phyloP scores from a whole-genome alignment of 2,888 invertebrate species.

The Anoncus sp. region DNA sequence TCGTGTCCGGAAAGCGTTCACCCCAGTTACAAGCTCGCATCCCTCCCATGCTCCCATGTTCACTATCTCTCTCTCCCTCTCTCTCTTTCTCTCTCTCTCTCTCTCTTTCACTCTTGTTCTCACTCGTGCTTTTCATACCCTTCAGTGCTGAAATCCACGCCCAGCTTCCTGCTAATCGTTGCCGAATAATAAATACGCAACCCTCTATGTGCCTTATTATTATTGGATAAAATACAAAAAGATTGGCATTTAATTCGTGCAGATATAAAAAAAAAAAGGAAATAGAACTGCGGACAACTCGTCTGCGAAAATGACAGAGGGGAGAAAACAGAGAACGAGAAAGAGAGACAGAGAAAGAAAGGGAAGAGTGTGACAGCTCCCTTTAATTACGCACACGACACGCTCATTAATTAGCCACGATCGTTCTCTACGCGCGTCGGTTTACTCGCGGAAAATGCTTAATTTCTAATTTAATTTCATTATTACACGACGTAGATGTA shows the following conservation, averaged over 20 bases:
- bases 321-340: background rate
- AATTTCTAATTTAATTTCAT: slow-evolving; percentile 58
- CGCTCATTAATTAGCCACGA: slow-evolving; percentile 61
- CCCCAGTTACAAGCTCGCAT: slow-evolving; percentile 56
- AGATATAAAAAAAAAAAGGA: slow-evolving; percentile 10
- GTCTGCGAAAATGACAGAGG: slow-evolving; percentile 1
- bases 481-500: slow-evolving; percentile 50
- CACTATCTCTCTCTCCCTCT: slow-evolving; percentile 24
- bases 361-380: slow-evolving; percentile 28
- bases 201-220: slow-evolving; percentile 49
- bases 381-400: slow-evolving; percentile 59
- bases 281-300: slow-evolving; percentile 10
- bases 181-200: slow-evolving; percentile 59
- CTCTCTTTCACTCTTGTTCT: slow-evolving; percentile 16
- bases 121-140: slow-evolving; percentile 38
- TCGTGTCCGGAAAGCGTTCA: slow-evolving; percentile 65
- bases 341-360: slow-evolving; percentile 20
- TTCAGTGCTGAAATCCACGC: slow-evolving; percentile 38
- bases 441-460: slow-evolving; percentile 37
- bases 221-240: slow-evolving; percentile 49
- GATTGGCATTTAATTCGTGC: slow-evolving; percentile 58
- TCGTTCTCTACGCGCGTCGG: slow-evolving; percentile 35
- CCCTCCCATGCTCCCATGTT: background rate
- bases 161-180: slow-evolving; percentile 50
- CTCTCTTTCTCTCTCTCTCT: slow-evolving; percentile 14